These are phyloP conservation scores for Hydraecia micacea DNA, from an alignment of 2,888 invertebrate genomes.

Conservation along the genomic window DNA sequence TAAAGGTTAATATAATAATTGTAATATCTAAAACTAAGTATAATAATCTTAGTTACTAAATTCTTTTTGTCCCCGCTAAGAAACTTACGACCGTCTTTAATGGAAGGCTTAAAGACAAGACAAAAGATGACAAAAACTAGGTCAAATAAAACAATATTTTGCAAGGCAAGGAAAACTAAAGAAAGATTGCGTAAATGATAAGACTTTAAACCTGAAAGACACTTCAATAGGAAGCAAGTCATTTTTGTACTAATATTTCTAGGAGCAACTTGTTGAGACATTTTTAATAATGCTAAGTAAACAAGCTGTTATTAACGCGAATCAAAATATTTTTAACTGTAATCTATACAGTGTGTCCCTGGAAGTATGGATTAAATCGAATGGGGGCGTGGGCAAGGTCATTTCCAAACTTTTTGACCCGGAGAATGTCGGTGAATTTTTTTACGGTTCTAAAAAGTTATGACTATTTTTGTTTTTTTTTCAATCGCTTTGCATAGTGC, in stretches of 20 bases:
- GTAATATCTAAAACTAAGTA: slow-evolving; percentile 8
- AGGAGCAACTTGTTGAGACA: neutral
- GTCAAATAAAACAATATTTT: slow-evolving; percentile 36
- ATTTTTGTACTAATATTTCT: slow-evolving; percentile 14
- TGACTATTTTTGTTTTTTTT: too few relatives aligned
- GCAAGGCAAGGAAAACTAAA: slow-evolving; percentile 24
- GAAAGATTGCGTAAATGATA: slow-evolving; percentile 29
- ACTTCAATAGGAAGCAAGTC: slow-evolving; percentile 21
- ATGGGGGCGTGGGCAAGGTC: too few relatives aligned
- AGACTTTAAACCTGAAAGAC: slow-evolving; percentile 10
- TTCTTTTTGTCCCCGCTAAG: slow-evolving; percentile 13
- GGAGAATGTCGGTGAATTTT: too few relatives aligned
- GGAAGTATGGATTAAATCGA: too few relatives aligned
- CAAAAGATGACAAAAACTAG: slow-evolving; percentile 34
- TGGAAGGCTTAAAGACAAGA: slow-evolving; percentile 29
- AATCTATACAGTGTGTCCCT: too few relatives aligned
- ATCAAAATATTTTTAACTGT: neutral
- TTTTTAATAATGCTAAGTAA: slow-evolving; percentile 20
- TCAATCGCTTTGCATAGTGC: too few relatives aligned
- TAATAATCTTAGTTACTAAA: slow-evolving; percentile 1
- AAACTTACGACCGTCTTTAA: slow-evolving; percentile 10
- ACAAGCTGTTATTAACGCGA: neutral
- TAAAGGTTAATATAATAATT: slow-evolving; percentile 3
- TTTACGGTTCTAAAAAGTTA: too few relatives aligned
- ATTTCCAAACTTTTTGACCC: too few relatives aligned